Base-by-base conservation (phyloP, 2,797 vertebrate species). In the Takifugu ocellatus region DNA sequence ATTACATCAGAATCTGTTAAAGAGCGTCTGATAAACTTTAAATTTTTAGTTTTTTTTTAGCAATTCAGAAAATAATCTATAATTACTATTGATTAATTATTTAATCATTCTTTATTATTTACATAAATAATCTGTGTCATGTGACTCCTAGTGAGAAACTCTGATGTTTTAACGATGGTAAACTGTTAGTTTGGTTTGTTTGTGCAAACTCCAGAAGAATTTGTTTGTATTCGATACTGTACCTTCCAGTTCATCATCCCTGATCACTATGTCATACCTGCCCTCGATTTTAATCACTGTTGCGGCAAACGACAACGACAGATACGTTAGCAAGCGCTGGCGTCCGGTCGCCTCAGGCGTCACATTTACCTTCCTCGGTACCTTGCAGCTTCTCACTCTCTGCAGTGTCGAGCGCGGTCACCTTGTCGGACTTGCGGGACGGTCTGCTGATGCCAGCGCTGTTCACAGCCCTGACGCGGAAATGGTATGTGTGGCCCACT, bases 401-500 rank as follows among this genome's bases (percentile, higher is more conserved):
- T 5, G 80, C 36, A 0, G 92, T 83, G 36, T 96, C 94, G 1
- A 95, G 84, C 3, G 97, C 93, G 2, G 91, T 92, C 62, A 98
- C 93, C 0, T 92, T 87, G n/a, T 92, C 88, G 0, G 96, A 95
- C 63, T 86, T 79, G 51, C 95, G 89, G 16, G 97, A 99, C 0
- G 96, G 88, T 14, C 93, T 89, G 88, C 97, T 96, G 58, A 94
- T 77, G 24, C 97, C 97, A 0, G 92, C 87, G 1, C 84, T 95
- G 87, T 99, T 99, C 74, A 97, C 93, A 0, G 95, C 96, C 45
- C 96, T 72, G 77, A 96, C 95, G 0, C 94, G 88, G 90, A 99
- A 99, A 36, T 88, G 58, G 63, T 98, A 98, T 14, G 93, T 93
- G 24, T 70, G 85, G 6, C 96, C 95, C 50, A 92, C 83, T 0